These are phyloP conservation scores for Anas capensis DNA, from an alignment of 2,797 vertebrate species.

Conservation along the genomic window DNA sequence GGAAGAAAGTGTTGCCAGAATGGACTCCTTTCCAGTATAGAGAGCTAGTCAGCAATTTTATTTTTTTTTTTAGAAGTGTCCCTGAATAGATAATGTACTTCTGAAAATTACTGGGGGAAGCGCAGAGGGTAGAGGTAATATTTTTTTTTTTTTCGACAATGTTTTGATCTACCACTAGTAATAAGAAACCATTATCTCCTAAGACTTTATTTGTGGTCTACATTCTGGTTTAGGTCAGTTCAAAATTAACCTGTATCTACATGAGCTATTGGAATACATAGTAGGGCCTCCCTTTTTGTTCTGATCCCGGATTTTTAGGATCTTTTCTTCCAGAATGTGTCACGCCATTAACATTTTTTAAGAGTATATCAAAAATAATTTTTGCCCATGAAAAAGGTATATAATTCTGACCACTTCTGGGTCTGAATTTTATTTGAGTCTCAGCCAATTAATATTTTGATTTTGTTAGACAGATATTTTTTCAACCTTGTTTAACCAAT, in stretches of 20 bases:
- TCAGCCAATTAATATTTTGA: neutral
- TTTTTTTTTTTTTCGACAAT: neutral
- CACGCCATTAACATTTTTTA: neutral
- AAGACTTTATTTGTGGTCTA: neutral
- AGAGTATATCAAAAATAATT: neutral
- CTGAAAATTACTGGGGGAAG: neutral
- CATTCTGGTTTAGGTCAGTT: neutral
- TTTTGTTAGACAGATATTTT: neutral
- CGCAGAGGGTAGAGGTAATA: neutral
- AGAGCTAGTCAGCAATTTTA: neutral
- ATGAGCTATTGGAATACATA: neutral
- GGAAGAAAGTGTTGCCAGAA: neutral
- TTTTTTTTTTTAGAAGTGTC: neutral
- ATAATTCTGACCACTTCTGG: neutral
- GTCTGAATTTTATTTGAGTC: neutral
- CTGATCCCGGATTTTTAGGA: accelerated
- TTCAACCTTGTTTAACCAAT: neutral
- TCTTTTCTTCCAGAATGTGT: neutral
- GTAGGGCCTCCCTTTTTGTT: neutral
- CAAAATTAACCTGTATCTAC: neutral
- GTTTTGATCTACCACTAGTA: neutral
- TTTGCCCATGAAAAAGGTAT: neutral
- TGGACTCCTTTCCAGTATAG: neutral
- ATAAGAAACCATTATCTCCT: neutral
- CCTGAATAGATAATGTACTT: neutral